These are phyloP conservation scores for Sterrhoptilus dennistouni DNA, from an alignment of 2,113 vertebrate species.

Conservation along the genomic window DNA sequence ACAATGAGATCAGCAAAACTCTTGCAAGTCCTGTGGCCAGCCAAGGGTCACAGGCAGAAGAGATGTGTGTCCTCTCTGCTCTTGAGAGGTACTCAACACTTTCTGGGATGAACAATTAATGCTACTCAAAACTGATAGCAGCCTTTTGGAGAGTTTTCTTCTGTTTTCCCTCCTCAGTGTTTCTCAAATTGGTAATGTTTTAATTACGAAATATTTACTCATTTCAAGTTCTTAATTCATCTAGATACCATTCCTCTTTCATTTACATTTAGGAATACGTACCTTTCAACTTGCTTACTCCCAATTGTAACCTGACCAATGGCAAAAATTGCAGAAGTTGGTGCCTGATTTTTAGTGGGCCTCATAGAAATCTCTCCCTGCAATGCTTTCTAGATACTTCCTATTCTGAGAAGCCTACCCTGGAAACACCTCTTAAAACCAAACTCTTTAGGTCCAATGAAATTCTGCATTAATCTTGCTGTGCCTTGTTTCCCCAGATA, in stretches of 20 bases:
- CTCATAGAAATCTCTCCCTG: neutral
- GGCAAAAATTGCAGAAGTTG: neutral
- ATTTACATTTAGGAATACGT: neutral
- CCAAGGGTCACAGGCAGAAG: neutral
- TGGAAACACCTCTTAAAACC: neutral
- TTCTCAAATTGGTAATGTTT: neutral
- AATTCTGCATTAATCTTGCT: neutral
- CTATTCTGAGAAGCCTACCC: neutral
- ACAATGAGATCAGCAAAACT: neutral
- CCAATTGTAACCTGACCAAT: neutral
- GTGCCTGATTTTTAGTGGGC: neutral
- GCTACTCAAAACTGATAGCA: neutral
- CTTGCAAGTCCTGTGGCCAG: neutral
- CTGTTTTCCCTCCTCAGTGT: neutral
- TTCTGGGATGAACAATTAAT: neutral
- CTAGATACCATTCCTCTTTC: neutral
- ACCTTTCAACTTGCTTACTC: neutral
- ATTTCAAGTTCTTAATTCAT: neutral
- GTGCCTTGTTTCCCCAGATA: neutral
- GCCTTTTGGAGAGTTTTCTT: neutral
- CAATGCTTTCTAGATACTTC: neutral
- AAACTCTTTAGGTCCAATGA: neutral
- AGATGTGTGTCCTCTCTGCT: neutral
- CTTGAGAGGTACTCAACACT: neutral
- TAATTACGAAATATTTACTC: neutral